Conservation (phyloP, 2,888 invertebrate species). For the Nasonovia ribisnigri region DNA sequence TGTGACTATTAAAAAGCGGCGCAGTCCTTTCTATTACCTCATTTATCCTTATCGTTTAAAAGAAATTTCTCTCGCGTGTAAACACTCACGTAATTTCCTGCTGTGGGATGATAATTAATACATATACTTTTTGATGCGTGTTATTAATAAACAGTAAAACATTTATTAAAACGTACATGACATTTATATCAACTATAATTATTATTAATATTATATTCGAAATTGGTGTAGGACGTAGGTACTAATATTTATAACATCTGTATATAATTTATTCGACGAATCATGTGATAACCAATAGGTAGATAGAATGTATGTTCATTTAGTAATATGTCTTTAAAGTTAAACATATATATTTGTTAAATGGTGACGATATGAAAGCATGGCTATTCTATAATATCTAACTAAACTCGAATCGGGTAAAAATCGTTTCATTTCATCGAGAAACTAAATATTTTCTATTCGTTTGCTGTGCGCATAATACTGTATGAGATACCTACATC, state of each 20-base stretch:
- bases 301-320: not conserved
- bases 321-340: not conserved
- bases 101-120: no score
- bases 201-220: not conserved
- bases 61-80: not conserved
- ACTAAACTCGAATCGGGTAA: not conserved
- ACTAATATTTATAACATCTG: not conserved
- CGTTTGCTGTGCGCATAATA: not conserved
- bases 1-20: constrained; percentile 38
- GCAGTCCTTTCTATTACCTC: not conserved
- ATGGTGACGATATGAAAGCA: not conserved
- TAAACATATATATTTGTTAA: not conserved
- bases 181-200: not conserved
- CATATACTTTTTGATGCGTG: not conserved
- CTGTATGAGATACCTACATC: not conserved
- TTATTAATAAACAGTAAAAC: not conserved
- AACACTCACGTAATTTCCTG: not conserved
- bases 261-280: not conserved
- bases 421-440: not conserved
- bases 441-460: not conserved
- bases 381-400: not conserved
- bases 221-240: not conserved
- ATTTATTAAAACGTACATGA: not conserved
- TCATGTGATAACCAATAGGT: not conserved
- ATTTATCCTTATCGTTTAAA: not conserved